Conservation (phyloP, 1,140 invertebrate species). For the Heliconius melpomene region DNA sequence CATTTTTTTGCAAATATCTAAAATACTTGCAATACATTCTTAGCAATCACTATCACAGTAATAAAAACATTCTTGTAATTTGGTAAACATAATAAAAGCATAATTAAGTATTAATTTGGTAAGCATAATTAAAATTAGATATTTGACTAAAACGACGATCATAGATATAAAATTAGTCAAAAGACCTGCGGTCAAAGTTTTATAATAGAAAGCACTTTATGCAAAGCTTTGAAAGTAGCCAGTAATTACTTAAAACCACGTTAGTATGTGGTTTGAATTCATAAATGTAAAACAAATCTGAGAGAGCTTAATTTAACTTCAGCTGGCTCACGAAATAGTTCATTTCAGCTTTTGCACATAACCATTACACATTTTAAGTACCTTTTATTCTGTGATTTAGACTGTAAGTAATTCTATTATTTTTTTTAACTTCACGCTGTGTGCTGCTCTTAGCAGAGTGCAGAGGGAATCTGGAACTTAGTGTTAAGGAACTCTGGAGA, state of each 20-base stretch:
- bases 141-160: background rate
- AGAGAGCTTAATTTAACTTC: background rate
- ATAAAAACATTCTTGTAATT: background rate
- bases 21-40: background rate
- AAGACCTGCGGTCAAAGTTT: slow-evolving; percentile 21
- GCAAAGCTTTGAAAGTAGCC: slow-evolving; percentile 27
- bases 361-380: background rate
- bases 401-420: background rate
- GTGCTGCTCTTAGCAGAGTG: no score
- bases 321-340: background rate
- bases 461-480: no score
- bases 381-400: background rate
- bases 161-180: slow-evolving; percentile 6
- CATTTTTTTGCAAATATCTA: background rate
- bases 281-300: background rate
- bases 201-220: slow-evolving; percentile 13
- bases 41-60: background rate
- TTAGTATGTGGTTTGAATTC: background rate
- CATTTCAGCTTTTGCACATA: background rate
- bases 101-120: no score
- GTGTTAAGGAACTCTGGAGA: no score
- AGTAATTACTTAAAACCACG: slow-evolving; percentile 28
- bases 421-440: no score
- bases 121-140: background rate
- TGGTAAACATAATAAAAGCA: background rate